A percentile compares a stretch with the other conserved stretches of the same genome.
Evolutionary conservation across 1,140 invertebrate species (phyloP).

Genomic region (Drosophila arawakana): DNA sequence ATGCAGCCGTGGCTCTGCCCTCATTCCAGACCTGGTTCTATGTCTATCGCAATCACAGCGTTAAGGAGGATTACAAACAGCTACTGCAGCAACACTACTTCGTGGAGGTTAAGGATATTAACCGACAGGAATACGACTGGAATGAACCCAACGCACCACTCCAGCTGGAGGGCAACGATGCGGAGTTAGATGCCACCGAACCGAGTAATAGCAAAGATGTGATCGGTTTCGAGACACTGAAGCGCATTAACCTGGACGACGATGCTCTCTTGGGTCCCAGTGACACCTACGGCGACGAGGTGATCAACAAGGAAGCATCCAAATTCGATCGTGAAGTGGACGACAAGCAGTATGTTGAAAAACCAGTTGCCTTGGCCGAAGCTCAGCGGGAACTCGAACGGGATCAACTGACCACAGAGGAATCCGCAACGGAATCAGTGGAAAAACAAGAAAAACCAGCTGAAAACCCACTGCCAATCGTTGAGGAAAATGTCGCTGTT

Average conservation of each 20-base stretch:
- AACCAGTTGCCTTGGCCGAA: slow-evolving; percentile 80
- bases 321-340: slow-evolving; percentile 83
- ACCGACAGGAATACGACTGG: slow-evolving; percentile 84
- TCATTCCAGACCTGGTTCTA: slow-evolving; percentile 88
- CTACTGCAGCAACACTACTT: slow-evolving; percentile 86
- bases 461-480: slow-evolving; percentile 27
- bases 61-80: slow-evolving; percentile 86
- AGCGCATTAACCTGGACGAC: slow-evolving; percentile 73
- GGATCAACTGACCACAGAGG: slow-evolving; percentile 50
- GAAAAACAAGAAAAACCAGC: slow-evolving; percentile 81
- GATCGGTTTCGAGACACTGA: slow-evolving; percentile 78
- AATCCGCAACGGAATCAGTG: slow-evolving; percentile 44
- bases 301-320: slow-evolving; percentile 73
- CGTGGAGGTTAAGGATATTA: slow-evolving; percentile 87
- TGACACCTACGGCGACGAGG: slow-evolving; percentile 72
- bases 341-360: slow-evolving; percentile 84
- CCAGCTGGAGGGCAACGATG: slow-evolving; percentile 47
- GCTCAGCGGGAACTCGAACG: slow-evolving; percentile 63
- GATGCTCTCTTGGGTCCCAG: slow-evolving; percentile 44
- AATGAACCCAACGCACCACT: slow-evolving; percentile 65
- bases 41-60: slow-evolving; percentile 87
- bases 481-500: slow-evolving; percentile 60
- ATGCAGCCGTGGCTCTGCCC: slow-evolving; percentile 85
- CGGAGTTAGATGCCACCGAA: slow-evolving; percentile 39
- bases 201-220: slow-evolving; percentile 81